phyloP scores from a whole-genome alignment of 2,797 vertebrate species.

The Oreortyx pictus region DNA sequence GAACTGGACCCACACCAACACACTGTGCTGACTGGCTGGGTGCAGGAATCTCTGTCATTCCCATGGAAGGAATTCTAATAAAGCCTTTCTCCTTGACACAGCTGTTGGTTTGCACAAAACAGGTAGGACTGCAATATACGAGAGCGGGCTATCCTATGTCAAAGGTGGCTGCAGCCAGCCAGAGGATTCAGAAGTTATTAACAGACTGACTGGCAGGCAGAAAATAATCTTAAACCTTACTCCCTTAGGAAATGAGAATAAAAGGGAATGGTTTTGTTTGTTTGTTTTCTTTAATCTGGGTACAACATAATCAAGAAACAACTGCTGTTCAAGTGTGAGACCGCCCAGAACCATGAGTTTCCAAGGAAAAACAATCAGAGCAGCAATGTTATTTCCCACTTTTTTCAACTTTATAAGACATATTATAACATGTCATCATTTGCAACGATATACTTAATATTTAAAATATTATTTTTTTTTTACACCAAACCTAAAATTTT shows the following conservation, averaged over 20 bases:
- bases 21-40: neutral
- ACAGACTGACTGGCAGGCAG: slow-evolving; percentile 3
- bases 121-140: slow-evolving; percentile 23
- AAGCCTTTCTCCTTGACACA: slow-evolving; percentile 18
- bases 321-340: neutral
- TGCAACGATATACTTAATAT: neutral
- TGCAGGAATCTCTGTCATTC: neutral
- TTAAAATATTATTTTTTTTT: neutral
- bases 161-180: slow-evolving; percentile 29
- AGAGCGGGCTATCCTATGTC: neutral
- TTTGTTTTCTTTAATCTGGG: neutral
- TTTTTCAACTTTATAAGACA: neutral
- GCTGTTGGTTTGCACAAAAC: slow-evolving; percentile 3
- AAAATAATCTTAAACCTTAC: neutral
- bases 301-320: neutral
- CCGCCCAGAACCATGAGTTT: neutral
- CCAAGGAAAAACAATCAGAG: neutral
- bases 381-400: accelerated
- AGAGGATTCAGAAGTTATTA: slow-evolving; percentile 28
- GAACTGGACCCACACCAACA: neutral
- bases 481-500: neutral
- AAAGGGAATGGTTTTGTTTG: neutral
- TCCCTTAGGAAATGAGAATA: slow-evolving; percentile 13
- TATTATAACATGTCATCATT: neutral
- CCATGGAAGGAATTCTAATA: neutral